Evolutionary conservation across 2,888 invertebrate genomes (phyloP).

Genomic region (Tupiocoris notatus): DNA sequence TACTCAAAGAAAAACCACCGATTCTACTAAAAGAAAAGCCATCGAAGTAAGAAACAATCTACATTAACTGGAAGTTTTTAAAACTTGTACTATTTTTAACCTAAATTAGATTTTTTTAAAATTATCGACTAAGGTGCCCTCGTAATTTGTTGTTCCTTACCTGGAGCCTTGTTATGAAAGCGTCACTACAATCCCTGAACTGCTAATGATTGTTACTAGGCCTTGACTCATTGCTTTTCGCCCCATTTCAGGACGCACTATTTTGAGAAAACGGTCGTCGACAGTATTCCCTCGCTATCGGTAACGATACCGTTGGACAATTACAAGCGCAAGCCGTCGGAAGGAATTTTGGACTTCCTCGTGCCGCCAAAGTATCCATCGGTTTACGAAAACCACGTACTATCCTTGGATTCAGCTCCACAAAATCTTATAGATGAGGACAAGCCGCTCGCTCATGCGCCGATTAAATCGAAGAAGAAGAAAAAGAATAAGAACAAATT

Average conservation of each 20-base stretch:
- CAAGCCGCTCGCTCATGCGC: neutral
- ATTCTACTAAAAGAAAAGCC: neutral
- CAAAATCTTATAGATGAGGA: neutral
- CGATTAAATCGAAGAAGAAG: slow-evolving; percentile 35
- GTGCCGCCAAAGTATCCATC: slow-evolving; percentile 47
- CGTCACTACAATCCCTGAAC: too few species aligned
- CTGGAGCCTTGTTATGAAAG: too few species aligned
- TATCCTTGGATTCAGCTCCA: slow-evolving; percentile 3
- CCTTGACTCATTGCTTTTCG: too few species aligned
- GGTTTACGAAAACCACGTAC: slow-evolving; percentile 38
- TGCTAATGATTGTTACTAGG: too few species aligned
- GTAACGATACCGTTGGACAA: slow-evolving; percentile 41
- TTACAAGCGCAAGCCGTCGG: slow-evolving; percentile 13
- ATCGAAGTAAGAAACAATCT: neutral
- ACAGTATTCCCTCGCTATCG: slow-evolving; percentile 47
- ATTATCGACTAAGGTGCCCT: too few species aligned
- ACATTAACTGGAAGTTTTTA: too few species aligned
- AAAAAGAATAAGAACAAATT: slow-evolving; percentile 31
- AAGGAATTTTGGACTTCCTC: slow-evolving; percentile 46
- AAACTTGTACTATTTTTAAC: too few species aligned
- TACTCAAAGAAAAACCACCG: neutral
- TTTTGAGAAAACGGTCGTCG: slow-evolving; percentile 39
- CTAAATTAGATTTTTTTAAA: too few species aligned
- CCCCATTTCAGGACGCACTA: slow-evolving; percentile 12
- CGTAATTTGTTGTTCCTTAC: too few species aligned